Base-by-base conservation (phyloP, 2,888 invertebrate genomes). In the Falcaria lacertinaria region DNA sequence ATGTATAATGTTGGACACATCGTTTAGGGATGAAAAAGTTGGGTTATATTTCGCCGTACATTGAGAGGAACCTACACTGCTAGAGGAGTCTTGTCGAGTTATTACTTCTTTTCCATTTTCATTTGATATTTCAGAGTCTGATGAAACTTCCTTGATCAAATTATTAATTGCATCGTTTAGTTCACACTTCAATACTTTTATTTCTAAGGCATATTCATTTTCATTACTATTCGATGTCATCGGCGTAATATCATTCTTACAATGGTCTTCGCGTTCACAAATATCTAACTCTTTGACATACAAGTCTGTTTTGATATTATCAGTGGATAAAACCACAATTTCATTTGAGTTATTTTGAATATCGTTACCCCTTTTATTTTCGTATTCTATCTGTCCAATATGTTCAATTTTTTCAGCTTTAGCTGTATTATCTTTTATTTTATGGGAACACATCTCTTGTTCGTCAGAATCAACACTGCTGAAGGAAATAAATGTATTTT, bases 21-120 rank as follows among this genome's bases (percentile, higher is more conserved):
- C 93, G 59, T 89, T 90, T 38, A 91, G 79, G 53, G 93, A 92
- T 40, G 92, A 91, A 64, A 80, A 84, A 46, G 82, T 82, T 32
- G 92, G 91, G 60, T 92, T 92, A 67, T 93, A 93, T 69, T 92
- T 93, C 47, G 93, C 93, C 22, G 94, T 94, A 71, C 93, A 93
- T 59, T 93, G 91, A 47, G 93, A 93, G 44, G 93, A 93, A 69
- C 91, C 90, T 58, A 91, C 88, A 63, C 92, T 92, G 64, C 91
- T 91, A 41, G 90, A 86, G 35, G 92, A 92, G 69, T 92, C 91
- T 74, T 91, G 91, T 41, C 92, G 91, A 37, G 74, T 67, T 49
- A 82, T 75, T 17, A 45, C 54, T 5, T 78, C 79, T 59, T 72
- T 79, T n/a, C 52, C 39, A 50, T 57, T 70, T 48, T 80, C 79